Evolutionary conservation across 2,797 vertebrate species (phyloP).

Genomic region (Euphonia xanthogaster): DNA sequence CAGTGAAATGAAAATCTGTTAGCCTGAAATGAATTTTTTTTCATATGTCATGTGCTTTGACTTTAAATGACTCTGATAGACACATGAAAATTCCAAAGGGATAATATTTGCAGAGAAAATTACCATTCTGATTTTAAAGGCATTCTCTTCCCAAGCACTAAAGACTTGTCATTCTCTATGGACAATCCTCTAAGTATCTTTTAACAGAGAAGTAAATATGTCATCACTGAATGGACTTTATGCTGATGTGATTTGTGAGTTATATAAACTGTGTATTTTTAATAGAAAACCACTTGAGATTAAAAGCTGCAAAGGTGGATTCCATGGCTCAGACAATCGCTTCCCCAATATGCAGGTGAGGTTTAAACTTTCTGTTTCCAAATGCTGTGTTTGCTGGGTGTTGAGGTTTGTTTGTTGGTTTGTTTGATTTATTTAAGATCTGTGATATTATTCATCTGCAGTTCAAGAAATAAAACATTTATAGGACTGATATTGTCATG

Average conservation of each 20-base stretch:
- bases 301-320: constrained; percentile 87
- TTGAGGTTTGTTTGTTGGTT: neutral
- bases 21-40: neutral
- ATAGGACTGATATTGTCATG: neutral
- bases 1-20: neutral
- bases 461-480: neutral
- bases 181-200: neutral
- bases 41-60: neutral
- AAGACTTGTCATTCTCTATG: neutral
- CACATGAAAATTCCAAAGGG: neutral
- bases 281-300: constrained; percentile 77
- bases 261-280: neutral
- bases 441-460: neutral
- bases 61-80: neutral
- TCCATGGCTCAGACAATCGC: constrained; percentile 94
- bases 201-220: neutral
- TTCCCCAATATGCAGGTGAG: constrained; percentile 94
- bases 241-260: neutral
- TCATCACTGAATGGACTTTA: neutral
- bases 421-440: neutral
- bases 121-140: neutral
- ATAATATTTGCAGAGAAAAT: neutral
- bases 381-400: neutral
- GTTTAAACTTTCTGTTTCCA: neutral
- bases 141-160: neutral